Conservation (phyloP, 1,140 invertebrate species). For the Hydropsyche tenuis region DNA sequence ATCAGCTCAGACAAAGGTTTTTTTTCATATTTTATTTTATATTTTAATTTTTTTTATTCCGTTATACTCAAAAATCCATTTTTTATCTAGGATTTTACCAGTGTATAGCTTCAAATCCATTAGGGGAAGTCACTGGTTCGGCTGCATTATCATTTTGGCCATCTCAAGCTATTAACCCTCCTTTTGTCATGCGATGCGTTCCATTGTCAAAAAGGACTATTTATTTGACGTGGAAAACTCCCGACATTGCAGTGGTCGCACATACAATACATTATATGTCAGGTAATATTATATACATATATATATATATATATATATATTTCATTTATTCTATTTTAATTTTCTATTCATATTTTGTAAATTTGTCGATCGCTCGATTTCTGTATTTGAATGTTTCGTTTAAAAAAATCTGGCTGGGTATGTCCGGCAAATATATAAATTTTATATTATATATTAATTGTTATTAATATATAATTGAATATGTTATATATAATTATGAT, state of each 20-base stretch:
- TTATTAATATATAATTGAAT: no score
- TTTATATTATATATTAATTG: no score
- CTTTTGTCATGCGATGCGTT: constrained; percentile 50
- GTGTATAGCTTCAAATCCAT: constrained; percentile 54
- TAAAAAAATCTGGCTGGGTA: no score
- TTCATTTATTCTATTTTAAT: neutral
- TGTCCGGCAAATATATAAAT: no score
- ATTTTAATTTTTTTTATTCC: constrained; percentile 15
- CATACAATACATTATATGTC: constrained; percentile 53
- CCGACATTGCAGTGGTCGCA: constrained; percentile 50
- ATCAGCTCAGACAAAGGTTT: constrained; percentile 46
- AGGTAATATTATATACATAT: constrained; percentile 29
- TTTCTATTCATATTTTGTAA: no score
- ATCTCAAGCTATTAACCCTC: constrained; percentile 51
- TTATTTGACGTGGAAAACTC: constrained; percentile 51
- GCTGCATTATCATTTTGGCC: constrained; percentile 54
- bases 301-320: neutral
- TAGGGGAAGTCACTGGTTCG: constrained; percentile 50
- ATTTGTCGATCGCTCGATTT: no score
- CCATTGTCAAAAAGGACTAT: constrained; percentile 51
- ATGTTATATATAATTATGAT: no score
- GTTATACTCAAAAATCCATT: neutral
- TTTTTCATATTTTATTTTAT: neutral
- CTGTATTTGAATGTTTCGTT: no score
- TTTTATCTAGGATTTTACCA: constrained; percentile 59